A percentile compares a stretch with the other conserved stretches of the same genome.
These are phyloP conservation scores for Eulemur albifrons DNA, from an alignment of 2,797 vertebrate genomes.

Conservation along the genomic window DNA sequence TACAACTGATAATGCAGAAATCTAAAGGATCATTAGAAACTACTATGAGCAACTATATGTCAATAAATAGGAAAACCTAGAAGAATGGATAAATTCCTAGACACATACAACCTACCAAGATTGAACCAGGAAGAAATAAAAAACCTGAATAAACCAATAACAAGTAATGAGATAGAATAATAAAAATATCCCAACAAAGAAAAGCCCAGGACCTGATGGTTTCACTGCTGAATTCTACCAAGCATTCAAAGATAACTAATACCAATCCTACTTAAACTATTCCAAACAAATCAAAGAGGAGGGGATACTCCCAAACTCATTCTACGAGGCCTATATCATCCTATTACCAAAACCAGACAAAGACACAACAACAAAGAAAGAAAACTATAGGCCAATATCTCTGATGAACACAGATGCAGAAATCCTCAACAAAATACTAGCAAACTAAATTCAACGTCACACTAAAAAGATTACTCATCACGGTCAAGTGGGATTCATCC, in stretches of 20 bases:
- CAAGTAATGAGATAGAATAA: neutral
- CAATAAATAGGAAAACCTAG: neutral
- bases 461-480: neutral
- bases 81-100: neutral
- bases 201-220: neutral
- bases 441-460: neutral
- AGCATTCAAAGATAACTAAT: neutral
- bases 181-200: neutral
- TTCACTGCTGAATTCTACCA: neutral
- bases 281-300: neutral
- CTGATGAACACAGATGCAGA: neutral
- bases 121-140: neutral
- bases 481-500: neutral
- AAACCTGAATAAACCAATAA: neutral
- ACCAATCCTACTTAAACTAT: neutral
- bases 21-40: neutral
- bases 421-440: neutral
- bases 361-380: neutral
- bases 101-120: neutral
- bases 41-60: neutral
- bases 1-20: neutral
- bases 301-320: neutral
- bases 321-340: neutral
- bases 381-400: neutral
- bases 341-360: neutral